Evolutionary conservation across 2,888 invertebrate genomes (phyloP), one percentile per base, ranked within the genome.

Genomic region (Acronicta aceris): DNA sequence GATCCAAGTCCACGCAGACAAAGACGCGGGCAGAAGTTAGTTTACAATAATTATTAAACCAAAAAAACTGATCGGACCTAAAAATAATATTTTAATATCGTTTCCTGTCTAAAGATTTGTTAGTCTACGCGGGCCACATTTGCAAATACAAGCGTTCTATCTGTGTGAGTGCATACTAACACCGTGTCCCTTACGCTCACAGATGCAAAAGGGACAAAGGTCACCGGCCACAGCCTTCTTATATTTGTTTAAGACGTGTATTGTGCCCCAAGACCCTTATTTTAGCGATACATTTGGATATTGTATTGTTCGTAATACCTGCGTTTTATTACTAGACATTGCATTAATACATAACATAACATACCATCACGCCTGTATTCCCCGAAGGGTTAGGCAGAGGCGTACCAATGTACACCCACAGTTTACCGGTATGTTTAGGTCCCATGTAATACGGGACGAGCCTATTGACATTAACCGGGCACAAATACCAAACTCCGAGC

Each of bases 191-290:
- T 92, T 91, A 93, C 94, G 54, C 93, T 90, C 88, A 93, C 94
- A 74, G 1, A n/a, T 56, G 63, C 59, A 77, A 77, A 87, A 89
- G 89, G 91, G 92, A 91, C 92, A 94, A 90, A 94, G 94, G 94
- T 93, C 94, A 91, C 93, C 90, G 91, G 89, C 92, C 89, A 88
- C 85, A 86, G 85, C 86, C 88, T 93, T 94, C 94, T 93, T 94
- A 94, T 93, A 94, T 94, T 94, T 94, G 94, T 93, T 93, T 93
- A 93, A 94, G 94, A 89, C 90, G 83, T 90, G 89, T 92, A 91
- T 91, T 89, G 91, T 89, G 74, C 82, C 86, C 84, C 64, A 78
- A 81, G 86, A 89, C 89, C 89, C 91, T 86, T 88, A 84, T 85
- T 83, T 82, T 78, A 81, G 76, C 79, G 76, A 82, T 81, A 82